A percentile compares a stretch with the other conserved stretches of the same genome.
Evolutionary conservation across 2,888 invertebrate genomes (phyloP).

Genomic region (Callosobruchus maculatus): DNA sequence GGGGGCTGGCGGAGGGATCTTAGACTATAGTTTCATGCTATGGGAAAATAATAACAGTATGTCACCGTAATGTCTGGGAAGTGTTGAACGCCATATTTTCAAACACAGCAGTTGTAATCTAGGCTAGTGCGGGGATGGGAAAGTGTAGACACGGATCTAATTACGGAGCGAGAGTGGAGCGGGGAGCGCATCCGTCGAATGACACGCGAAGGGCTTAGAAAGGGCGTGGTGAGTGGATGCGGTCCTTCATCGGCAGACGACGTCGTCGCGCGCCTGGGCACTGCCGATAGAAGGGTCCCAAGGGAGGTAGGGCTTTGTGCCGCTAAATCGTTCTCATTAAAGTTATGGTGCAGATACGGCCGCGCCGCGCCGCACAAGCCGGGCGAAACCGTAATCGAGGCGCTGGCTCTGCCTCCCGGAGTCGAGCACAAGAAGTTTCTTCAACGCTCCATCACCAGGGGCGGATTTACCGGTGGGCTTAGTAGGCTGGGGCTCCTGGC

Average conservation of each 20-base stretch:
- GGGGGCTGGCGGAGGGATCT: no score
- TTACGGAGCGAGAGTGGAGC: not conserved
- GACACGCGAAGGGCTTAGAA: not conserved
- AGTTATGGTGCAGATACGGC: constrained; percentile 22
- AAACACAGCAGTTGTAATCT: no score
- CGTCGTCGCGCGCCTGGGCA: constrained; percentile 40
- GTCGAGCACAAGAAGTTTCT: not conserved
- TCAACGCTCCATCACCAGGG: not conserved
- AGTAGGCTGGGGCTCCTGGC: no score
- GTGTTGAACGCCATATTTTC: no score
- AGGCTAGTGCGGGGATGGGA: no score
- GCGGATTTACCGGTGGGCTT: no score
- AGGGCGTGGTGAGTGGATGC: not conserved
- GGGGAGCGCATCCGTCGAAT: not conserved
- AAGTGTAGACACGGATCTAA: no score
- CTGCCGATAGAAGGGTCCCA: constrained; percentile 46
- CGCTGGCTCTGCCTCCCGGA: not conserved
- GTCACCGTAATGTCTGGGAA: no score
- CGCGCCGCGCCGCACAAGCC: not conserved
- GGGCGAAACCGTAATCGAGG: not conserved
- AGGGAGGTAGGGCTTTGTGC: constrained; percentile 43
- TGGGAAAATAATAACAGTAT: no score
- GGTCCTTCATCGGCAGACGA: not conserved
- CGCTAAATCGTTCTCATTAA: constrained; percentile 48
- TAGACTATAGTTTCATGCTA: no score